A percentile compares a stretch with the other conserved stretches of the same genome.
These are phyloP conservation scores for Mantis religiosa DNA, from an alignment of 2,888 invertebrate genomes.

Conservation along the genomic window DNA sequence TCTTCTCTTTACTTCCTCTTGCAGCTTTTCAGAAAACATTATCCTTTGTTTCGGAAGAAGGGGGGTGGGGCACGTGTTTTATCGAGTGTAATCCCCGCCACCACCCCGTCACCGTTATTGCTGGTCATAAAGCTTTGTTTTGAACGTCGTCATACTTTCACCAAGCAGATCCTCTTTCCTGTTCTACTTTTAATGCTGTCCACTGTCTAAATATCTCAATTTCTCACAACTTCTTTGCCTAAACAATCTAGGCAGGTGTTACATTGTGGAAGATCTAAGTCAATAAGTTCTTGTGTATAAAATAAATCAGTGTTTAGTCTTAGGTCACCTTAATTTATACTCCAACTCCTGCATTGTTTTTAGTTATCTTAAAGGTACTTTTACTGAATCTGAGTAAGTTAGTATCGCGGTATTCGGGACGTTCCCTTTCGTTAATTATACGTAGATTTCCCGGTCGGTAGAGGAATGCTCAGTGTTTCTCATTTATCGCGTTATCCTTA, in stretches of 20 bases:
- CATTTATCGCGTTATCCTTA: too few species aligned
- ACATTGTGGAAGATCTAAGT: too few species aligned
- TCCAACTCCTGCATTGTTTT: too few species aligned
- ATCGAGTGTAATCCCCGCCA: not conserved
- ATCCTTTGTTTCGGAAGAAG: not conserved
- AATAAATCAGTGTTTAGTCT: too few species aligned
- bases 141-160: not conserved
- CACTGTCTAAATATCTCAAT: not conserved
- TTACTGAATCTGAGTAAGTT: too few species aligned
- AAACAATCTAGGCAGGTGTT: not conserved
- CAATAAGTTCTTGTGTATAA: too few species aligned
- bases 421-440: too few species aligned
- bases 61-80: not conserved
- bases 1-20: not conserved
- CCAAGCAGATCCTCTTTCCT: not conserved
- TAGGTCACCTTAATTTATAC: too few species aligned
- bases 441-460: too few species aligned
- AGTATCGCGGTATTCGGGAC: too few species aligned
- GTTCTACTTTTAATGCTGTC: not conserved
- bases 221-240: not conserved
- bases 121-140: not conserved
- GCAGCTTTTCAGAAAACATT: not conserved
- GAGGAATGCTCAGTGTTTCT: too few species aligned
- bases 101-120: not conserved
- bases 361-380: too few species aligned